phyloP scores from a whole-genome alignment of 2,888 invertebrate genomes.

The Microctonus brassicae region DNA sequence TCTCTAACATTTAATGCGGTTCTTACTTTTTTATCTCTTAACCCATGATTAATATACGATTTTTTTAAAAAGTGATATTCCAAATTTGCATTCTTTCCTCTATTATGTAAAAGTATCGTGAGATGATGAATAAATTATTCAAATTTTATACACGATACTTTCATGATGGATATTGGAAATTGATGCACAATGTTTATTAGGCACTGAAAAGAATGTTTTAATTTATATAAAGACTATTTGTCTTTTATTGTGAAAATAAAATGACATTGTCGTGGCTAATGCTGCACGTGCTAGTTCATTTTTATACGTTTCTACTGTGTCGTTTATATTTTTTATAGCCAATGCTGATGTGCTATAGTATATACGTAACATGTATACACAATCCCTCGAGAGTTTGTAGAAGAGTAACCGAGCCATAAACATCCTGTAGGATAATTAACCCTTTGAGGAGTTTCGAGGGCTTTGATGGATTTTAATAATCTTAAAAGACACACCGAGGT shows the following conservation, averaged over 20 bases:
- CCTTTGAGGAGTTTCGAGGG: constrained; percentile 67
- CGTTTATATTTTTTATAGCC: constrained; percentile 1
- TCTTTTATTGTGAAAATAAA: background rate
- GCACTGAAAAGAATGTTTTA: background rate
- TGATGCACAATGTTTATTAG: background rate
- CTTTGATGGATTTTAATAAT: constrained; percentile 67
- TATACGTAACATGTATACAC: constrained; percentile 41
- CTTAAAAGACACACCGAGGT: constrained; percentile 65
- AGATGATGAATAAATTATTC: background rate
- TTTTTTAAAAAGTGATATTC: too few relatives aligned
- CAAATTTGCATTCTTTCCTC: too few relatives aligned
- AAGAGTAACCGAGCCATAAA: constrained; percentile 61
- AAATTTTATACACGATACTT: background rate
- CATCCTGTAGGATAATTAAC: constrained; percentile 68
- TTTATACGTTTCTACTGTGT: constrained; percentile 1
- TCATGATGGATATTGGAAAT: background rate
- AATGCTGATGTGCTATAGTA: background rate
- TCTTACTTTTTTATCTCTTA: too few relatives aligned
- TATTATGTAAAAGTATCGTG: background rate
- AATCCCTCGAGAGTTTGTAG: constrained; percentile 45
- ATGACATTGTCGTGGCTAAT: background rate
- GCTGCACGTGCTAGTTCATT: background rate
- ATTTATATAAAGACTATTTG: background rate
- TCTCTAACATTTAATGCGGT: too few relatives aligned
- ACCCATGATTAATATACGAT: too few relatives aligned